Percentiles rank a stretch among this genome's conserved stretches.
phyloP scores from a whole-genome alignment of 2,888 invertebrate genomes.

The Harmothoe impar region DNA sequence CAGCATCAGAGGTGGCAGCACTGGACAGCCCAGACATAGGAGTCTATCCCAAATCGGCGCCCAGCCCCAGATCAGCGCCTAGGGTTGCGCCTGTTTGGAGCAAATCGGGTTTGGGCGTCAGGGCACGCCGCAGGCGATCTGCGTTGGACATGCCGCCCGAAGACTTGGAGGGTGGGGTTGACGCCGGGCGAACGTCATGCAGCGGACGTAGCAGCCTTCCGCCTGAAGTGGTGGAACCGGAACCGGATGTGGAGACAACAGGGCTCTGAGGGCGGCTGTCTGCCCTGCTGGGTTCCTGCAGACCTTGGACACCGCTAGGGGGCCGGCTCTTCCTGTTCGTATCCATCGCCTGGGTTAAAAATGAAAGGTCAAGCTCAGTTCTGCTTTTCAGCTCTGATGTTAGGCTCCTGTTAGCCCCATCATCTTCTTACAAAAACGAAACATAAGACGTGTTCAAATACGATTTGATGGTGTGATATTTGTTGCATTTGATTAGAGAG shows the following conservation, averaged over 20 bases:
- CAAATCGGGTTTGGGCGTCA: not conserved
- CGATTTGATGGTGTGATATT: no score
- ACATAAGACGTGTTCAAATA: no score
- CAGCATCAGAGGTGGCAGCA: not conserved
- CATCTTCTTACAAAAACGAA: no score
- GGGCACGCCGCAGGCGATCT: not conserved
- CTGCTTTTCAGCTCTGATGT: no score
- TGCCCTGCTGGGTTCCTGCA: not conserved
- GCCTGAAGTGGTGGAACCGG: not conserved
- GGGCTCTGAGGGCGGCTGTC: not conserved
- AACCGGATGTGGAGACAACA: not conserved
- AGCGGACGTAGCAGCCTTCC: not conserved
- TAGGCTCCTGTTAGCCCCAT: no score
- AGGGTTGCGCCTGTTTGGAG: not conserved
- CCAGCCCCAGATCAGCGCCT: not conserved
- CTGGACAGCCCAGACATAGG: constrained; percentile 7
- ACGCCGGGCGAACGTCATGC: not conserved
- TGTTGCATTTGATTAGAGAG: no score
- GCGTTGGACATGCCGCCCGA: not conserved
- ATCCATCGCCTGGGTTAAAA: not conserved
- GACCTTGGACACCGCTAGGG: not conserved
- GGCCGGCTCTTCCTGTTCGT: not conserved
- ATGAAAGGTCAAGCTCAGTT: not conserved
- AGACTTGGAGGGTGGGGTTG: not conserved
- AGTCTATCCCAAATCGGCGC: not conserved